phyloP scores from a whole-genome alignment of 2,888 invertebrate species.

The Xanthorhoe designata region DNA sequence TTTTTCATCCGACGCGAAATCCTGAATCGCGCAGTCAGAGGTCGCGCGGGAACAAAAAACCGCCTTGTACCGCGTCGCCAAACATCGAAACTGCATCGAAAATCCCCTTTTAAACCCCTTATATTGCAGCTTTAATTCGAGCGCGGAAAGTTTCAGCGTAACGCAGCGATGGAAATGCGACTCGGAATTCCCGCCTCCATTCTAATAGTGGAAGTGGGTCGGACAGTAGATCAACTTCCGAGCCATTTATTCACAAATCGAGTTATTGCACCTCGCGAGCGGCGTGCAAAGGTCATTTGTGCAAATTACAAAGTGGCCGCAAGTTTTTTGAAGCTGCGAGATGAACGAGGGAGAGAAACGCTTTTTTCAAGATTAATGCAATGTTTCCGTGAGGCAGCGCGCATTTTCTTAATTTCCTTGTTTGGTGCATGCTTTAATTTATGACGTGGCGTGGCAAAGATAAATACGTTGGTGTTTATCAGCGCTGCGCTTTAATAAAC shows the following conservation, averaged over 20 bases:
- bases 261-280: constrained; percentile 81
- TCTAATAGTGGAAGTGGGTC: constrained; percentile 58
- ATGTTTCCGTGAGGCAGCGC: constrained; percentile 56
- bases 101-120: constrained; percentile 63
- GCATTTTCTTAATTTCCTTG: constrained; percentile 70
- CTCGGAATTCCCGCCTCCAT: constrained; percentile 57
- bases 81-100: constrained; percentile 64
- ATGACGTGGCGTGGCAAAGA: constrained; percentile 66
- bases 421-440: constrained; percentile 68
- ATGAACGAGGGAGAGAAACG: constrained; percentile 42
- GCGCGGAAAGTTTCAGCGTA: constrained; percentile 57
- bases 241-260: constrained; percentile 82
- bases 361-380: constrained; percentile 59
- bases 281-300: constrained; percentile 79
- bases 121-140: constrained; percentile 72
- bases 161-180: constrained; percentile 70
- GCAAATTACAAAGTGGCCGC: constrained; percentile 67
- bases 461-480: constrained; percentile 70
- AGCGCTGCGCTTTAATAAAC: constrained; percentile 63
- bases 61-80: constrained; percentile 59
- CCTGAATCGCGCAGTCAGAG: constrained; percentile 68
- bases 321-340: constrained; percentile 56
- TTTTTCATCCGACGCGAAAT: constrained; percentile 77
- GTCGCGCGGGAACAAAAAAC: constrained; percentile 72
- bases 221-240: constrained; percentile 79